Percentiles rank a stretch among this genome's conserved stretches.
Conservation (phyloP, 2,888 invertebrate species). For the Volucella inflata region DNA sequence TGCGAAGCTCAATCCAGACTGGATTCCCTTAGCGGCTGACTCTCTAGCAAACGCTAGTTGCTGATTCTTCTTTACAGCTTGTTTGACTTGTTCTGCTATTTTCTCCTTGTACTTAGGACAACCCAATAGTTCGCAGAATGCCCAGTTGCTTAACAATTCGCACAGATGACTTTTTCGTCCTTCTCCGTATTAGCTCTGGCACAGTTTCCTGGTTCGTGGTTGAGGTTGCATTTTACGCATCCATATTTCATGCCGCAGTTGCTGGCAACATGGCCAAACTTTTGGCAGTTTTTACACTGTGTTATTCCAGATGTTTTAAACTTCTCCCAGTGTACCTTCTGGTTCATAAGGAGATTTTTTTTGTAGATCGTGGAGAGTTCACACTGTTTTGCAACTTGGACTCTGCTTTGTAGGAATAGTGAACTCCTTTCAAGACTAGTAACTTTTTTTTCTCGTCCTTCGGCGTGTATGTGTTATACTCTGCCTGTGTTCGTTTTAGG, state of each 20-base stretch:
- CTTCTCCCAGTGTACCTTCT: neutral
- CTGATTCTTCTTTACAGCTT: neutral
- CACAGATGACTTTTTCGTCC: constrained; percentile 6
- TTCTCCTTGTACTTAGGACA: constrained; percentile 17
- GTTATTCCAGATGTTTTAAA: neutral
- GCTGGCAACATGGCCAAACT: constrained; percentile 32
- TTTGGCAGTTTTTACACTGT: constrained; percentile 44
- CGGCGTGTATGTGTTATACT: too few species aligned
- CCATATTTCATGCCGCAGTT: constrained; percentile 32
- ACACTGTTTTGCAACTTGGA: too few species aligned
- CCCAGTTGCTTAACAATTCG: constrained; percentile 26
- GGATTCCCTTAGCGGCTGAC: neutral
- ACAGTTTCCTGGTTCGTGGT: constrained; percentile 9
- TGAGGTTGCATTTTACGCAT: constrained; percentile 29
- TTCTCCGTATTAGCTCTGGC: neutral
- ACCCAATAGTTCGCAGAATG: constrained; percentile 28
- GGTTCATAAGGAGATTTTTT: neutral
- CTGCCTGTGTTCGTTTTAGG: too few species aligned
- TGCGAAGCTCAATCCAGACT: neutral
- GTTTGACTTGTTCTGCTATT: neutral
- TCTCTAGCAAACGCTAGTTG: neutral
- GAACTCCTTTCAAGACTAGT: too few species aligned
- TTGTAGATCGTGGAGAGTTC: too few species aligned
- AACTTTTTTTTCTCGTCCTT: too few species aligned
- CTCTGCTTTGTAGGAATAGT: too few species aligned